Evolutionary conservation across 2,113 vertebrate species (phyloP), one percentile per base, ranked within the genome.

Genomic region (Xiphorhynchus elegans): DNA sequence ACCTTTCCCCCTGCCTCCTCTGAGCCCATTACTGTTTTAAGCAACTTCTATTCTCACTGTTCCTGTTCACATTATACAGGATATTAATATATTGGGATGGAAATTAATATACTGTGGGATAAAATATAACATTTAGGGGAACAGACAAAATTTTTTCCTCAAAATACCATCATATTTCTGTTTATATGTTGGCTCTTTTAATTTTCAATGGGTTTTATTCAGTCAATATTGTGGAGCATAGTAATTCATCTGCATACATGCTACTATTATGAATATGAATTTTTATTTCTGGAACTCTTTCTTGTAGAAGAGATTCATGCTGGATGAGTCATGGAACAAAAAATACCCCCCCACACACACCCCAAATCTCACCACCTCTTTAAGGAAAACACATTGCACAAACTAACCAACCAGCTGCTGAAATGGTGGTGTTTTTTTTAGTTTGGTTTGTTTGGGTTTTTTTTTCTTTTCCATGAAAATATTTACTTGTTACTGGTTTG

Each of bases 211-310:
- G 3, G 3, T 3, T 44, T 52, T 94, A 60, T 59, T 69, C 52
- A 53, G 69, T 60, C 70, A 67, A 0, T 63, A 21, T 76, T 84
- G 40, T 75, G 68, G 69, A 87, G n/a, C 23, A 56, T 95, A 89
- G 94, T 92, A 96, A 72, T 79, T 92, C 79, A 62, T 95, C 73
- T 90, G 67, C 80, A 85, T 90, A 62, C 17, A 58, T 89, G 64
- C 64, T 95, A 94, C 73, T 96, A 90, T 95, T 91, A 70, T 94
- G 88, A 96, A 75, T 96, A 93, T 94, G 87, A 92, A 69, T 94
- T 96, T 96, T 96, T 96, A 94, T 95, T 97, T 95, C 73, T 92
- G 84, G 85, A 96, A 93, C 66, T 58, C 52, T 96, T 94, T 92
- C 75, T 94, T 92, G 70, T 93, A 85, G 83, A 90, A 93, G 73